Evolutionary conservation across 2,113 vertebrate genomes (phyloP).

Genomic region (Nyctereutes procyonoides): DNA sequence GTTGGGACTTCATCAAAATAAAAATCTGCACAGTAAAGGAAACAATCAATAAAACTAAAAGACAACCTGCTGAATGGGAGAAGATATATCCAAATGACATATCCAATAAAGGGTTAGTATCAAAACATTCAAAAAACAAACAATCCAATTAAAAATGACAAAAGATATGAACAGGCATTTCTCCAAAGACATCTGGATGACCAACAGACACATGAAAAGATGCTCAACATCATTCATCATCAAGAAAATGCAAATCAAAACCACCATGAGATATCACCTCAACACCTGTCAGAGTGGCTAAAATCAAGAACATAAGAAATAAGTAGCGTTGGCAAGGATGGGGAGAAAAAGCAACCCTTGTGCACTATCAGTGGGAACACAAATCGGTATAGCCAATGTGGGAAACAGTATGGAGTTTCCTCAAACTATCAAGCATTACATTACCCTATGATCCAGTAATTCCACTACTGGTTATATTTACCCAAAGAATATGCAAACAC

Average conservation of each 20-base stretch:
- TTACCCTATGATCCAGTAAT: background rate
- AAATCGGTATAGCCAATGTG: background rate
- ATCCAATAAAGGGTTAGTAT: background rate
- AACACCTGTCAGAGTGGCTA: background rate
- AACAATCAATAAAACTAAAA: background rate
- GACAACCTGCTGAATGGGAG: background rate
- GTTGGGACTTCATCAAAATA: background rate
- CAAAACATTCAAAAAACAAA: background rate
- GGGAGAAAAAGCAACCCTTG: background rate
- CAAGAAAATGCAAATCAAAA: background rate
- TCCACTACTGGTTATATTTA: background rate
- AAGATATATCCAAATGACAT: background rate
- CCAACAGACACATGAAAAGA: background rate
- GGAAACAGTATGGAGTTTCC: background rate
- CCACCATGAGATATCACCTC: background rate
- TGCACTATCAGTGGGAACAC: background rate
- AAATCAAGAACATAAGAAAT: background rate
- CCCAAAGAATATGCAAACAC: background rate
- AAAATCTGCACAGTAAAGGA: background rate
- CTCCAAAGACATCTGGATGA: background rate
- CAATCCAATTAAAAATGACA: background rate
- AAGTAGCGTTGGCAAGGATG: background rate
- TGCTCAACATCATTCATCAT: background rate
- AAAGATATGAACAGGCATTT: background rate
- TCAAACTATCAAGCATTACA: background rate